Percentiles rank a stretch among this genome's conserved stretches.
phyloP scores from a whole-genome alignment of 1,140 invertebrate genomes.

The Drosophila malerkotliana region DNA sequence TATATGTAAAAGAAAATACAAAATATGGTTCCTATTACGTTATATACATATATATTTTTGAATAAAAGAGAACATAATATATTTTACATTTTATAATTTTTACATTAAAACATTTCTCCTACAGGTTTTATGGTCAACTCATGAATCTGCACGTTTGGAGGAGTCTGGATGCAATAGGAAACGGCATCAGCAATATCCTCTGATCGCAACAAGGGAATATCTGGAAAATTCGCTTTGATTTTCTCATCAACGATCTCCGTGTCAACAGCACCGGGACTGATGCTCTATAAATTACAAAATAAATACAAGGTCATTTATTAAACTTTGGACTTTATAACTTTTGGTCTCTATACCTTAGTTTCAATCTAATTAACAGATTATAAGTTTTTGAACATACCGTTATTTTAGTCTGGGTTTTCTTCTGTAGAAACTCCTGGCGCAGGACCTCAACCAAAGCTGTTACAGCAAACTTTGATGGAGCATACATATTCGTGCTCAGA shows the following conservation, averaged over 20 bases:
- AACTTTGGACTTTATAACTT: too few relatives aligned
- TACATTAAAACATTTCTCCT: constrained; percentile 14
- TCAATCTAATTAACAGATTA: not conserved
- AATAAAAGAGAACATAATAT: too few relatives aligned
- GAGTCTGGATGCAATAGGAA: constrained; percentile 86
- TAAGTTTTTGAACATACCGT: constrained; percentile 79
- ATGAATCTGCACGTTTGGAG: constrained; percentile 85
- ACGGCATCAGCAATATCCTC: constrained; percentile 85
- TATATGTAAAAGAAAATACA: too few relatives aligned
- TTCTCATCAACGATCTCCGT: constrained; percentile 62
- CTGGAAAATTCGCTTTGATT: constrained; percentile 9
- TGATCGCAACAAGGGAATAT: constrained; percentile 60
- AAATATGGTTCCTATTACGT: too few relatives aligned
- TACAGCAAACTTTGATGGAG: constrained; percentile 86
- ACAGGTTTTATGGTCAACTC: constrained; percentile 73
- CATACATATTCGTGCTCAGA: constrained; percentile 84
- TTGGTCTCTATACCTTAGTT: too few relatives aligned
- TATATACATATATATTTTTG: too few relatives aligned
- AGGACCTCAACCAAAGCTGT: constrained; percentile 86
- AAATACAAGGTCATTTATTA: not conserved
- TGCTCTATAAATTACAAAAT: constrained; percentile 25
- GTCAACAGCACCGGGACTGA: constrained; percentile 51
- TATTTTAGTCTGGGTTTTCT: constrained; percentile 86
- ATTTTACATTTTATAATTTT: too few relatives aligned
- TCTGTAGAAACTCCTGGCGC: constrained; percentile 85